A percentile compares a stretch with the other conserved stretches of the same genome.
Evolutionary conservation across 92 coral and sea anemone genomes (phyloP).

Genomic region (Zoanthus gigantus): DNA sequence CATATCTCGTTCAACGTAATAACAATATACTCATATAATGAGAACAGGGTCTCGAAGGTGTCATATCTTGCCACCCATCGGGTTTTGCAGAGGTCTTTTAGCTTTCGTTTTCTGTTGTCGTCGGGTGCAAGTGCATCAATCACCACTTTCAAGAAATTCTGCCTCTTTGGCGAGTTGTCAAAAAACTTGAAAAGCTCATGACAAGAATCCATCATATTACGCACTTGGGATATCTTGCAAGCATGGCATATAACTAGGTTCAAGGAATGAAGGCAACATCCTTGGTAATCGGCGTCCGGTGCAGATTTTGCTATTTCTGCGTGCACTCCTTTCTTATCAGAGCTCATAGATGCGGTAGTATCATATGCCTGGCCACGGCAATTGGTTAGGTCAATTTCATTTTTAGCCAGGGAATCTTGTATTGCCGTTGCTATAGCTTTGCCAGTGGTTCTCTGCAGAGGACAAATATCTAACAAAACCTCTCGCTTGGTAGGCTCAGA

Average conservation of each 20-base stretch:
- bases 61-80: constrained; percentile 67
- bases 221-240: constrained; percentile 60
- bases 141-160: constrained; percentile 68
- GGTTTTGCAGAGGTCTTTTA: constrained; percentile 69
- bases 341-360: constrained; percentile 77
- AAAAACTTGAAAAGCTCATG: constrained; percentile 71
- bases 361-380: constrained; percentile 78
- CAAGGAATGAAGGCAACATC: constrained; percentile 74
- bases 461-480: constrained; percentile 67
- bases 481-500: constrained; percentile 63
- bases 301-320: constrained; percentile 74
- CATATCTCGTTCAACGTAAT: constrained; percentile 47
- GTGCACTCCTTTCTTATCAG: constrained; percentile 74
- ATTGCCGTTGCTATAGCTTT: constrained; percentile 68
- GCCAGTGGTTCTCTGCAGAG: constrained; percentile 73
- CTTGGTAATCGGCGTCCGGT: constrained; percentile 77
- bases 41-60: constrained; percentile 69
- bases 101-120: constrained; percentile 64
- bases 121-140: constrained; percentile 73
- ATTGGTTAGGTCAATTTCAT: constrained; percentile 63
- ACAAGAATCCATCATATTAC: constrained; percentile 77
- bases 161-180: constrained; percentile 86
- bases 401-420: constrained; percentile 66
- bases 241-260: constrained; percentile 76
- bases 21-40: constrained; percentile 69